Evolutionary conservation across 2,113 vertebrate genomes (phyloP).

Genomic region (Odocoileus hemionus): DNA sequence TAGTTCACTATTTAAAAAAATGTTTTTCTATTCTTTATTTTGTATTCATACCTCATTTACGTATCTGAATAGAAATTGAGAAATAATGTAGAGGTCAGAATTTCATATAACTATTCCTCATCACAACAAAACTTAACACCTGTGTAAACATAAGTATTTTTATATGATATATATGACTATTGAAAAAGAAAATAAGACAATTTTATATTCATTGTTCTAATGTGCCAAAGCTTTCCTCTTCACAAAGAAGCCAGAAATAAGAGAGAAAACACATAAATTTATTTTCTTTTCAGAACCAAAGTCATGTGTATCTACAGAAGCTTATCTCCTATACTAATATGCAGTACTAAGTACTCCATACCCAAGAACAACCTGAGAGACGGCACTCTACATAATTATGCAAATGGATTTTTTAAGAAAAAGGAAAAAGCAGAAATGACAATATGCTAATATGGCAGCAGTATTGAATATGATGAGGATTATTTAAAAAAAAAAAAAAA

Average conservation of each 20-base stretch:
- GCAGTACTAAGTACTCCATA: not conserved
- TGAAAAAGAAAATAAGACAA: slow-evolving; percentile 26
- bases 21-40: not conserved
- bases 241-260: not conserved
- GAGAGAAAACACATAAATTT: not conserved
- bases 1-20: not conserved
- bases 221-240: not conserved
- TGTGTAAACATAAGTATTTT: not conserved
- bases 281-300: slow-evolving; percentile 12
- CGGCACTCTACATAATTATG: slow-evolving; percentile 11
- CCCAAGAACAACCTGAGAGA: not conserved
- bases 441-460: slow-evolving; percentile 47
- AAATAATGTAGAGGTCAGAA: not conserved
- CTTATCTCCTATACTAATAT: not conserved
- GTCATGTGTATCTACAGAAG: not conserved
- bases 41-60: not conserved
- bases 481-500: not conserved
- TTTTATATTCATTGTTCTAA: not conserved
- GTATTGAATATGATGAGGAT: not conserved
- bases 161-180: not conserved
- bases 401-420: slow-evolving; percentile 60
- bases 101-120: not conserved
- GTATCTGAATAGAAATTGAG: not conserved
- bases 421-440: slow-evolving; percentile 54
- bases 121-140: slow-evolving; percentile 12